Evolutionary conservation across 2,888 invertebrate species (phyloP), one percentile per base, ranked within the genome.

Genomic region (Neoscelio sp.): DNA sequence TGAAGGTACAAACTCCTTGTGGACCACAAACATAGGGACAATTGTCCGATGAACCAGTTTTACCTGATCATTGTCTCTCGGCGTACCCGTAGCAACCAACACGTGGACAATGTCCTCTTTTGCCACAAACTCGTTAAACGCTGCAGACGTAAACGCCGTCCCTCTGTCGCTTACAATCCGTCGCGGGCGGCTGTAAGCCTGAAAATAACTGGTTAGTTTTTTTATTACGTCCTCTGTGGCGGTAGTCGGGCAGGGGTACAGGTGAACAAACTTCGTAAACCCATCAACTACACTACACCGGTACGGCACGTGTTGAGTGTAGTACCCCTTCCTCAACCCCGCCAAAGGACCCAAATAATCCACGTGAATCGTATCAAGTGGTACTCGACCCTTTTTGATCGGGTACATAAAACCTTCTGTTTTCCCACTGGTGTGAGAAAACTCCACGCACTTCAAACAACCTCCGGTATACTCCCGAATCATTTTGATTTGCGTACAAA

Each of bases 371-470:
- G 65, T 65, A 10, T 65, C 52, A 42, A 65, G 42, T 8, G 65
- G 65, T 12, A 52, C 12, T 2, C 7, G 18, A 7, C 33, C 13
- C 10, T 65, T 65, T 8, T 40, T 40, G 7, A 64, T 35, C 10
- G 48, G 15, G 12, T 62, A 33, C 12, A 62, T 18, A 20, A 12
- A 62, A 8, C 35, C 62, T 23, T 62, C 62, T 2, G 13, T 28
- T 35, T 82, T 82, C 17, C 85, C 85, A 18, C 38, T 64, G 1
- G 33, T 42, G 2, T 78, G 50, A n/a, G 71, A 60, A 52, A 50
- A 85, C n/a, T 64, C 75, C 4, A 87, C 80, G 64, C 87, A 87
- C 73, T 84, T 85, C 33, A 87, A 48, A 76, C 86, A 87, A 68
- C 84, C 85, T 7, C 8, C 5, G 44, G 86, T 82, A 62, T 85